Evolutionary conservation across 92 coral and sea anemone species (phyloP).

Genomic region (Galaxea fascicularis): DNA sequence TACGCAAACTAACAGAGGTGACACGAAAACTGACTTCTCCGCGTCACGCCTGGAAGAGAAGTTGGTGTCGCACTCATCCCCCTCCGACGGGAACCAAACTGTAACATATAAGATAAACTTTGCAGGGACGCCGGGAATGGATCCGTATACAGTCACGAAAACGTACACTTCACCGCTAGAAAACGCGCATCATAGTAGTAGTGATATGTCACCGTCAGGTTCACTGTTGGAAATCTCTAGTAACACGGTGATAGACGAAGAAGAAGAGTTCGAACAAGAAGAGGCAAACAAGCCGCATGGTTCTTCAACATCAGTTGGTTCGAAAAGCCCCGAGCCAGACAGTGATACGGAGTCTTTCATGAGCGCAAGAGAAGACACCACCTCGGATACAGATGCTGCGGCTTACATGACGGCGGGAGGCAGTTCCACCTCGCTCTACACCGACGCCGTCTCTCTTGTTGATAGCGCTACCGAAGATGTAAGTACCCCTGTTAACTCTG

Average conservation of each 20-base stretch:
- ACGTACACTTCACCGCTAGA: not conserved
- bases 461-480: slow-evolving; percentile 63
- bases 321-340: slow-evolving; percentile 61
- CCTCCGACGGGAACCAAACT: slow-evolving; percentile 9
- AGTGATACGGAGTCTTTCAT: slow-evolving; percentile 86
- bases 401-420: slow-evolving; percentile 83
- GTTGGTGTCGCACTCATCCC: slow-evolving; percentile 10
- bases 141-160: slow-evolving; percentile 40
- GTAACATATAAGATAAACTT: slow-evolving; percentile 45
- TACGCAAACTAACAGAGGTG: slow-evolving; percentile 37
- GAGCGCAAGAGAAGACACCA: slow-evolving; percentile 91
- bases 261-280: slow-evolving; percentile 45
- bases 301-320: not conserved
- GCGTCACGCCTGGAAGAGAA: slow-evolving; percentile 40
- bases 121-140: slow-evolving; percentile 16
- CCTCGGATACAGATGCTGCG: slow-evolving; percentile 85
- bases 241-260: slow-evolving; percentile 52
- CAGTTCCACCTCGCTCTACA: slow-evolving; percentile 77
- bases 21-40: not conserved
- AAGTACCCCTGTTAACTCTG: slow-evolving; percentile 84
- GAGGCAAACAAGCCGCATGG: slow-evolving; percentile 12
- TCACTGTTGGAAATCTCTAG: slow-evolving; percentile 41
- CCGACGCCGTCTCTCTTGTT: slow-evolving; percentile 49
- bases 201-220: slow-evolving; percentile 50
- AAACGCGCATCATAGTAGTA: slow-evolving; percentile 6